A percentile compares a stretch with the other conserved stretches of the same genome.
phyloP scores from a whole-genome alignment of 2,113 vertebrate genomes.

The Vulpes vulpes region DNA sequence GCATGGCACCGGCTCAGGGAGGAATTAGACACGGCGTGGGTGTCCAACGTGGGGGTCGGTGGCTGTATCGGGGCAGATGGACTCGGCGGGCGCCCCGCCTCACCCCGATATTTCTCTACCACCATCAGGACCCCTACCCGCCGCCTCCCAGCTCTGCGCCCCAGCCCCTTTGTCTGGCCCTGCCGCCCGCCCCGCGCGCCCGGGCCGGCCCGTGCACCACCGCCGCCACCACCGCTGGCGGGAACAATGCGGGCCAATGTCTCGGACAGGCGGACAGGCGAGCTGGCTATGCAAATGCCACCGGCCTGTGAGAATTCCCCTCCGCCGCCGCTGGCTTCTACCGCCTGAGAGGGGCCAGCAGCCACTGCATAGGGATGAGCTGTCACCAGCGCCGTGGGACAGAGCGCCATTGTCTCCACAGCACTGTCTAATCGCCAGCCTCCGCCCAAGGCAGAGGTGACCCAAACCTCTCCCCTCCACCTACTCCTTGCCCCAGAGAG shows the following conservation, averaged over 20 bases:
- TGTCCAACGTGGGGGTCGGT: slow-evolving; percentile 65
- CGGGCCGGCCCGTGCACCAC: slow-evolving; percentile 32
- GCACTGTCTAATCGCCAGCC: slow-evolving; percentile 80
- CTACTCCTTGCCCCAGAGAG: background rate
- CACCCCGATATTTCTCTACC: slow-evolving; percentile 62
- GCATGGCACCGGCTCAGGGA: background rate
- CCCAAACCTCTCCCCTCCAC: background rate
- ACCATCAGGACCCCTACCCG: slow-evolving; percentile 10
- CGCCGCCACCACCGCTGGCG: background rate
- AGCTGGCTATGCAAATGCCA: slow-evolving; percentile 89
- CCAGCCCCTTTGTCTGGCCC: slow-evolving; percentile 71
- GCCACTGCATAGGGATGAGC: slow-evolving; percentile 89
- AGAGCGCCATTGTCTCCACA: slow-evolving; percentile 86
- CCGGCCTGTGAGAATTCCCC: slow-evolving; percentile 84
- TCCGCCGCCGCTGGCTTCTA: slow-evolving; percentile 84
- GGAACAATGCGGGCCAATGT: slow-evolving; percentile 89
- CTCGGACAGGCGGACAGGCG: slow-evolving; percentile 86
- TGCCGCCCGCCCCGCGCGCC: slow-evolving; percentile 43
- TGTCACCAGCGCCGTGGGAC: slow-evolving; percentile 84
- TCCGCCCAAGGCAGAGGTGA: background rate
- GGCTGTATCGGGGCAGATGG: background rate
- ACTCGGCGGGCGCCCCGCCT: slow-evolving; percentile 14
- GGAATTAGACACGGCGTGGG: slow-evolving; percentile 83
- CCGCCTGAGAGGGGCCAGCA: slow-evolving; percentile 84
- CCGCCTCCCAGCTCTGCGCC: slow-evolving; percentile 19